phyloP scores from a whole-genome alignment of 2,113 vertebrate genomes.

The Elanoides forficatus region DNA sequence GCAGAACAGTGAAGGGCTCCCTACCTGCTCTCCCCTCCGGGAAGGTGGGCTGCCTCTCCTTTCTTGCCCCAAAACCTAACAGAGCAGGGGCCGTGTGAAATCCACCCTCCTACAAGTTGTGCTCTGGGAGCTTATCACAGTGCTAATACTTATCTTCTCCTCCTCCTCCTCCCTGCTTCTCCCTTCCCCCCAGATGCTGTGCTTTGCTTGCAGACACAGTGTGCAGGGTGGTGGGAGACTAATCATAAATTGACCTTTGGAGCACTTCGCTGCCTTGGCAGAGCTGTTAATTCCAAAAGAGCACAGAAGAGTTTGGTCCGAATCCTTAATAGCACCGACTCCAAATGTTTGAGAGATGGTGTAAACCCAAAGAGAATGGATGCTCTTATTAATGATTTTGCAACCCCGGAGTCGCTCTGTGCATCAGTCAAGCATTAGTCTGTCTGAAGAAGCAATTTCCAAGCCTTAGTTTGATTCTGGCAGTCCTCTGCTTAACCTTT shows the following conservation, averaged over 20 bases:
- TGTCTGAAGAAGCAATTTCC: neutral
- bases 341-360: neutral
- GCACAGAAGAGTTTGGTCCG: neutral
- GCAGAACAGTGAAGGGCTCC: neutral
- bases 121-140: neutral
- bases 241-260: constrained; percentile 48
- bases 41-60: neutral
- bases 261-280: neutral
- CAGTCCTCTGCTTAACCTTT: constrained; percentile 13
- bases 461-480: neutral
- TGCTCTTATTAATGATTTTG: neutral
- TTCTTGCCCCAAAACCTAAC: neutral
- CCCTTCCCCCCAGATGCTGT: neutral
- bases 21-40: neutral
- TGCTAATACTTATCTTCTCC: constrained; percentile 14
- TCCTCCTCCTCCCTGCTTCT: neutral
- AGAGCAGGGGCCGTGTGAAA: neutral
- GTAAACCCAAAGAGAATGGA: neutral
- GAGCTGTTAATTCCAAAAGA: neutral
- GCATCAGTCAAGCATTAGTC: neutral
- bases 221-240: neutral
- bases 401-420: neutral
- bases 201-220: neutral
- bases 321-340: neutral
- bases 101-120: neutral